Evolutionary conservation across 2,113 vertebrate genomes (phyloP), one percentile per base, ranked within the genome.

Genomic region (Chaetura pelagica): DNA sequence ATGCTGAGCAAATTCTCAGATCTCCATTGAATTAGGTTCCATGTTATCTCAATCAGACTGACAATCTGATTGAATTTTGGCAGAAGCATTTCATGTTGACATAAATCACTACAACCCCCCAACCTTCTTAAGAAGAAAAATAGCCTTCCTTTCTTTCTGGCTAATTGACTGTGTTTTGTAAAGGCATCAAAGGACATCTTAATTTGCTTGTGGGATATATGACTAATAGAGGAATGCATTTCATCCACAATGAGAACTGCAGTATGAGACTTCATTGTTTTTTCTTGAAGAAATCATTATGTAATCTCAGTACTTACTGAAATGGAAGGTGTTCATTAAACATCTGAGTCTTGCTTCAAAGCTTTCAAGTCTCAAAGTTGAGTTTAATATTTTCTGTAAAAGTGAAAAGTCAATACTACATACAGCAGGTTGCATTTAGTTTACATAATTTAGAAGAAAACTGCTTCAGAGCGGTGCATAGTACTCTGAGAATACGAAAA

Each of bases 291-390:
- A 89, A 87, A 67, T 84, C 2, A 0, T 85, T 80, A 71, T 24
- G 52, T 59, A 61, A 72, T 89, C 93, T 84, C 54, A 68, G 35
- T 66, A 67, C 48, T 91, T 82, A 71, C 12, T 38, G 62, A 92
- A 85, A 87, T 61, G 48, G 34, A 92, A 92, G 64, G 44, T 35
- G 30, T 61, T 95, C 34, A 59, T 95, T 92, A 92, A 89, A 86
- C 94, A 72, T 48, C 80, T 46, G 57, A 91, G 57, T 30, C 34
- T 93, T 88, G 38, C 76, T 86, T 93, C 76, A 87, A 93, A 81
- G 59, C 51, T 66, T 90, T 74, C 68, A 92, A 94, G 42, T 34
- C 82, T 86, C 52, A 62, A 76, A 94, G 66, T 63, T 69, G 90
- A 78, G 87, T 23, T 79, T 91, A 86, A 40, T 84, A 18, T 75